Evolutionary conservation across 2,888 invertebrate species (phyloP).

Genomic region (Scrobipalpa costella): DNA sequence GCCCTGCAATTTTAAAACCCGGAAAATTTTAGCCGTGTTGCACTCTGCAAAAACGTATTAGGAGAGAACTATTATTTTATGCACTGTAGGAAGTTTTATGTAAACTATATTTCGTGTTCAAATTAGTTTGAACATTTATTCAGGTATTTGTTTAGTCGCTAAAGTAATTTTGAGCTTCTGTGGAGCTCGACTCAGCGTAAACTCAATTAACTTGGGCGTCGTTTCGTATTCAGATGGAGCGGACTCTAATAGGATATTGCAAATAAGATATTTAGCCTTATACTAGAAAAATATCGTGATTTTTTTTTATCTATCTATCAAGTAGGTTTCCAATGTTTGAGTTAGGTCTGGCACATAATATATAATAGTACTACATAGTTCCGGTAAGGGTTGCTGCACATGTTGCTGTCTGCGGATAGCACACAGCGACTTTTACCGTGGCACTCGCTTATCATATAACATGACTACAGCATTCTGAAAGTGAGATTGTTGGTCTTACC

Average conservation of each 20-base stretch:
- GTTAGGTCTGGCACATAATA: too few relatives aligned
- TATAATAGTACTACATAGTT: not conserved
- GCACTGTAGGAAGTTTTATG: not conserved
- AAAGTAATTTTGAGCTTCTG: not conserved
- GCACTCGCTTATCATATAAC: too few relatives aligned
- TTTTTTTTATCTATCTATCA: too few relatives aligned
- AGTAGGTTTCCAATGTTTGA: too few relatives aligned
- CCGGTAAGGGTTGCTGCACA: too few relatives aligned
- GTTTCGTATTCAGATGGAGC: not conserved
- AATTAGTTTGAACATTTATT: not conserved
- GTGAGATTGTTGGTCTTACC: not conserved
- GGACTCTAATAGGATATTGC: not conserved
- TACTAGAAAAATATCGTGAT: too few relatives aligned
- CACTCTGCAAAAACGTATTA: conserved; percentile 3
- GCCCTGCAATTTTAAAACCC: not conserved
- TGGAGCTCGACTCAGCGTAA: not conserved
- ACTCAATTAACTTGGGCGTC: not conserved
- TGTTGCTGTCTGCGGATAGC: not conserved
- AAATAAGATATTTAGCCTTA: not conserved
- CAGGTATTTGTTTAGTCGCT: not conserved
- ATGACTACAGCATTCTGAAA: not conserved
- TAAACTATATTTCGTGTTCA: not conserved
- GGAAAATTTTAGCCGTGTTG: not conserved
- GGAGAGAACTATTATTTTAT: conserved; percentile 1
- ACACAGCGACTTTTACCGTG: not conserved